Conservation (phyloP, 1,140 invertebrate genomes). For the Coelopa frigida region DNA sequence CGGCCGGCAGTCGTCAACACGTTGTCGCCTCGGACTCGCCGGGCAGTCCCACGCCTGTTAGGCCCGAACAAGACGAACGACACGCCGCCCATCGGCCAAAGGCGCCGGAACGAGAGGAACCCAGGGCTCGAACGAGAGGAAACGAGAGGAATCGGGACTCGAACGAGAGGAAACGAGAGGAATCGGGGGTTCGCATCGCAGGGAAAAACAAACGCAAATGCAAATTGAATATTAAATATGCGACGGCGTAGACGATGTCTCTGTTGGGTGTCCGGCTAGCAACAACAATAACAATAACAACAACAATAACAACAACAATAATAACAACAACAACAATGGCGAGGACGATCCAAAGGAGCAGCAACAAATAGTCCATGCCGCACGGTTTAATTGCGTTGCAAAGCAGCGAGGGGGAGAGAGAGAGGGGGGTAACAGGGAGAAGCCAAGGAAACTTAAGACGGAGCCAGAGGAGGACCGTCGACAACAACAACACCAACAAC, state of each 20-base stretch:
- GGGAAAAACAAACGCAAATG: constrained; percentile 4
- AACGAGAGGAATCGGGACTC: not conserved
- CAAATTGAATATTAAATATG: no score
- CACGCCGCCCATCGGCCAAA: not conserved
- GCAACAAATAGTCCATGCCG: not conserved
- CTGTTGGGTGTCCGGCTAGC: no score
- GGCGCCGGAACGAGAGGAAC: not conserved
- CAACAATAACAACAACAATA: no score
- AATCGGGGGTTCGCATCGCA: constrained; percentile 7
- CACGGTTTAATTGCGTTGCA: constrained; percentile 12
- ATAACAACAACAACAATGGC: no score
- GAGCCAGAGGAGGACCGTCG: no score
- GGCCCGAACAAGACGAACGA: not conserved
- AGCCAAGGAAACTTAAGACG: not conserved
- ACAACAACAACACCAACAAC: constrained; percentile 9
- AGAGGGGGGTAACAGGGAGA: not conserved
- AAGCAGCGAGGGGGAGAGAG: not conserved
- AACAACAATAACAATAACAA: no score
- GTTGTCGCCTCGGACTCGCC: no score
- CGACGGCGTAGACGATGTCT: no score
- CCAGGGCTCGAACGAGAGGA: constrained; percentile 1
- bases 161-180: constrained; percentile 1
- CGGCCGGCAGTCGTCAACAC: no score
- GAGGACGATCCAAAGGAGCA: not conserved
- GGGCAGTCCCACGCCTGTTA: constrained; percentile 7